Conservation (phyloP, 1,140 invertebrate species). For the Cotesia typhae region DNA sequence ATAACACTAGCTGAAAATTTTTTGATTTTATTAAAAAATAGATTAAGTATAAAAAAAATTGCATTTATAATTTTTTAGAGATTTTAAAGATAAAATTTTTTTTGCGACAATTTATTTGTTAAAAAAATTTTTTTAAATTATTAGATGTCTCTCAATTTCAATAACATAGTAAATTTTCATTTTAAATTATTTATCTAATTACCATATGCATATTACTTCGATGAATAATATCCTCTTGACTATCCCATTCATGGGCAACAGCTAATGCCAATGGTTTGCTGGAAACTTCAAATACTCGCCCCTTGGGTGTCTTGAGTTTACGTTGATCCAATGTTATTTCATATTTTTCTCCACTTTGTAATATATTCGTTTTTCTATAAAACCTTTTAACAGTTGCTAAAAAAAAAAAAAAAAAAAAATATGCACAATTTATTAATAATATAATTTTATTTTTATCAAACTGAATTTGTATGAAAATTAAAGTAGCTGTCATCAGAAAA, state of each 20-base stretch:
- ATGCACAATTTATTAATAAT: constrained; percentile 5
- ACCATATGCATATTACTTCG: constrained; percentile 90
- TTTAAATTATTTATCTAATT: constrained; percentile 47
- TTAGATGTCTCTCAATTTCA: no score
- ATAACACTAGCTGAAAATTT: background rate
- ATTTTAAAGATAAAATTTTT: background rate
- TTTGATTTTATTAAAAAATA: background rate
- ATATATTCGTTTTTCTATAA: constrained; percentile 75
- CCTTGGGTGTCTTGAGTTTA: constrained; percentile 88
- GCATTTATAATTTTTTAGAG: no score
- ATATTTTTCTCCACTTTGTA: constrained; percentile 70
- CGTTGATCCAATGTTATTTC: constrained; percentile 84
- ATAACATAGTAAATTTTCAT: no score
- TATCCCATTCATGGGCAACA: constrained; percentile 90
- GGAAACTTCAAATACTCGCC: constrained; percentile 78
- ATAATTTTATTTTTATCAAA: no score
- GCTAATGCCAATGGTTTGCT: constrained; percentile 90
- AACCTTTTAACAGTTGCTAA: constrained; percentile 72
- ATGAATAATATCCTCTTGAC: constrained; percentile 82
- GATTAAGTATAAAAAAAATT: constrained; percentile 2
- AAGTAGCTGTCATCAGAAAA: no score
- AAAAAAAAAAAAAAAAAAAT: constrained; percentile 21
- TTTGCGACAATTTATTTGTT: no score
- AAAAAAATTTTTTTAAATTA: no score
- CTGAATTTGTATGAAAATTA: no score